Evolutionary conservation across 2,113 vertebrate species (phyloP).

Genomic region (Pheucticus melanocephalus): DNA sequence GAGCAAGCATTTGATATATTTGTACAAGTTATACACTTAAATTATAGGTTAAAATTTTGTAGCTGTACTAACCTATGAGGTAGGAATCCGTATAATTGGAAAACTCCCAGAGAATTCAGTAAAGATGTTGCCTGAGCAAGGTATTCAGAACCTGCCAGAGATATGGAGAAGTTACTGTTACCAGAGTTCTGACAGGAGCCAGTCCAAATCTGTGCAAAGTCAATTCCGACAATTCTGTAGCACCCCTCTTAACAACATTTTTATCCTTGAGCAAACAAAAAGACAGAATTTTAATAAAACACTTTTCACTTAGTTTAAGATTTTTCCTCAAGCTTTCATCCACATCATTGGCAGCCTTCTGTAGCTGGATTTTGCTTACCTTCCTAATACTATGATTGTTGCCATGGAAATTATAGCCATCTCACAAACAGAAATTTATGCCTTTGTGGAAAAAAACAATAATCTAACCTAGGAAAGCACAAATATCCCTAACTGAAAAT

Average conservation of each 20-base stretch:
- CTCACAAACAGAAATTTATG: neutral
- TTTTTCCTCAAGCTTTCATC: neutral
- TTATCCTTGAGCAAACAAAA: neutral
- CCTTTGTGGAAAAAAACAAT: neutral
- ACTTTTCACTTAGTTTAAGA: neutral
- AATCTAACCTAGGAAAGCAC: neutral
- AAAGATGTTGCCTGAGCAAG: neutral
- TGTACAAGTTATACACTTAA: neutral
- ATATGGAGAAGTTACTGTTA: neutral
- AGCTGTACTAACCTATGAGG: neutral
- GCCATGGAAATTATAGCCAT: constrained; percentile 33
- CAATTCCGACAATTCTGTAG: neutral
- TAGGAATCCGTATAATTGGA: neutral
- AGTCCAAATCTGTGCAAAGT: neutral
- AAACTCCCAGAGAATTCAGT: neutral
- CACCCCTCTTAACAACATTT: neutral
- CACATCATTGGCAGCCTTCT: neutral
- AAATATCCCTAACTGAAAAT: neutral
- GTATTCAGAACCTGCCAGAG: neutral
- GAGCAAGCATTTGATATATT: neutral
- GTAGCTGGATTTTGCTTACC: neutral
- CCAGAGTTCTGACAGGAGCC: neutral
- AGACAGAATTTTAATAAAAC: neutral
- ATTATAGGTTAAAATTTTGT: neutral
- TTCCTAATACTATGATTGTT: neutral